These are phyloP conservation scores for Galeopterus variegatus DNA, from an alignment of 2,113 vertebrate species.

Conservation along the genomic window DNA sequence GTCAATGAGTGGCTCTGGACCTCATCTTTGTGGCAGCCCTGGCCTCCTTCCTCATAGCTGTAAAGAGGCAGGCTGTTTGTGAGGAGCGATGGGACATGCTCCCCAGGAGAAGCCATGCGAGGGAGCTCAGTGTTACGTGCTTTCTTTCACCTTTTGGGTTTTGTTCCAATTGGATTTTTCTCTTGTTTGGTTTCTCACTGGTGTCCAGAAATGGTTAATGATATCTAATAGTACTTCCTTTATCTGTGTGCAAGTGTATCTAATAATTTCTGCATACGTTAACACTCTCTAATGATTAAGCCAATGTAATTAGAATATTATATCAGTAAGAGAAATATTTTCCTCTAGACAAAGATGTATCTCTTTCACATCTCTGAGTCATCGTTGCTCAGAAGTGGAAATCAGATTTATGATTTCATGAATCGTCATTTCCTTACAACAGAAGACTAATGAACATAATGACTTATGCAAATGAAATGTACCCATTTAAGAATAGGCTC, in stretches of 20 bases:
- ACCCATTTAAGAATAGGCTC: slow-evolving; percentile 47
- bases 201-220: slow-evolving; percentile 56
- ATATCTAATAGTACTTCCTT: background rate
- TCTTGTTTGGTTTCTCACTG: background rate
- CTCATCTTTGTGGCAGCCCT: background rate
- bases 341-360: slow-evolving; percentile 28
- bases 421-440: slow-evolving; percentile 47
- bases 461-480: slow-evolving; percentile 64
- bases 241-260: slow-evolving; percentile 24
- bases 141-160: background rate
- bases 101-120: background rate
- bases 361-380: slow-evolving; percentile 57
- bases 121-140: too few relatives aligned
- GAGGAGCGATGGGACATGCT: background rate
- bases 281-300: slow-evolving; percentile 48
- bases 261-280: slow-evolving; percentile 25
- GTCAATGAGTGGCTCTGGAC: background rate
- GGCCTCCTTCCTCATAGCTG: background rate
- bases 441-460: slow-evolving; percentile 32
- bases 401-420: slow-evolving; percentile 57
- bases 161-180: background rate
- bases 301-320: slow-evolving; percentile 1
- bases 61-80: background rate
- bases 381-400: slow-evolving; percentile 57
- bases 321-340: slow-evolving; percentile 51